Evolutionary conservation across 2,113 vertebrate species (phyloP).

Genomic region (Cyprinodon brontotheroides): DNA sequence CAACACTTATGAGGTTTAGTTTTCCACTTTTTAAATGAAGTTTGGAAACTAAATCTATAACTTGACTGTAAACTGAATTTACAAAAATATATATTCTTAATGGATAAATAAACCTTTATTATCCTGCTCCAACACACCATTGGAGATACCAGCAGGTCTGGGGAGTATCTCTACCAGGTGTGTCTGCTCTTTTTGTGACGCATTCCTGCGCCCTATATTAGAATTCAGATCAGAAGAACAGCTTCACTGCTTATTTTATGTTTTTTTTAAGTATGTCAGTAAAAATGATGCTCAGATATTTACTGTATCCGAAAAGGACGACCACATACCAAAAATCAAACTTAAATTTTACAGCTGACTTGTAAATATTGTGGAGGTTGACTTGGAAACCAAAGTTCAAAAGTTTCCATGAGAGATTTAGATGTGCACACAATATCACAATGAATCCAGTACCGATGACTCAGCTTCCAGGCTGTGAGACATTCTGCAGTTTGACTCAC

Average conservation of each 20-base stretch:
- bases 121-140: slow-evolving; percentile 6
- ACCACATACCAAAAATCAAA: slow-evolving; percentile 25
- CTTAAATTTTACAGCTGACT: slow-evolving; percentile 8
- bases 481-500: slow-evolving; percentile 28
- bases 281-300: slow-evolving; percentile 5
- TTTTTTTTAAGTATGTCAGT: background rate
- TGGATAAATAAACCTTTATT: background rate
- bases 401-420: slow-evolving; percentile 17
- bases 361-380: slow-evolving; percentile 48
- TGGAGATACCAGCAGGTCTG: slow-evolving; percentile 13
- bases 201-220: slow-evolving; percentile 16
- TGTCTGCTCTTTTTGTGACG: slow-evolving; percentile 29
- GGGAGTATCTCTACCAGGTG: slow-evolving; percentile 54
- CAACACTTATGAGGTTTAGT: background rate
- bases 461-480: slow-evolving; percentile 41
- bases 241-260: slow-evolving; percentile 14
- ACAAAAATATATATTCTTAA: slow-evolving; percentile 6
- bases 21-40: background rate
- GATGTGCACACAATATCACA: slow-evolving; percentile 29
- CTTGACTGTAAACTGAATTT: slow-evolving; percentile 5
- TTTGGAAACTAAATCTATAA: background rate
- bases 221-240: slow-evolving; percentile 1
- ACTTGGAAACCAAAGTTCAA: slow-evolving; percentile 45
- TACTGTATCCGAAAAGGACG: slow-evolving; percentile 20
- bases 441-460: slow-evolving; percentile 49